phyloP scores from a whole-genome alignment of 2,797 vertebrate genomes.

The Simalia tracyae region DNA sequence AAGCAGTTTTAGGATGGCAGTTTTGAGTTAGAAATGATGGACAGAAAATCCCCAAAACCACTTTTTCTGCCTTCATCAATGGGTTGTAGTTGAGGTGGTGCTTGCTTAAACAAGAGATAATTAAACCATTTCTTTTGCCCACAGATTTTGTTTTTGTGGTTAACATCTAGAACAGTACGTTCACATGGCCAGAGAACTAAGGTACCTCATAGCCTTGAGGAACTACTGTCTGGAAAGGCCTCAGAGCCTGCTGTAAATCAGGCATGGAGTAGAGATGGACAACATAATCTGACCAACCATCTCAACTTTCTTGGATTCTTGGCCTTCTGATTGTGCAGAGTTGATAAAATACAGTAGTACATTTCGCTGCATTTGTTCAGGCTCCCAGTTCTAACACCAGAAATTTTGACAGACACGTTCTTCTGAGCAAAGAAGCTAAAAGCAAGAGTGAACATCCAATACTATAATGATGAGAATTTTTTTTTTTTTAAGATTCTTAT shows the following conservation, averaged over 20 bases:
- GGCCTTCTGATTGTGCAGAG: neutral
- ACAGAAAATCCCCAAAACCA: neutral
- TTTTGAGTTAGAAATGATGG: neutral
- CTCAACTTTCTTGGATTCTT: neutral
- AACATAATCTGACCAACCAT: too few relatives aligned
- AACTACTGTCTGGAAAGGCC: too few relatives aligned
- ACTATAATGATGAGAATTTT: neutral
- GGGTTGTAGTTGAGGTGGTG: neutral
- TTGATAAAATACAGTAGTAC: neutral
- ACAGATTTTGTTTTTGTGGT: neutral
- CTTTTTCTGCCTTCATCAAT: neutral
- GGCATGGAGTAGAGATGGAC: neutral
- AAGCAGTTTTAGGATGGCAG: neutral
- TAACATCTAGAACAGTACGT: neutral
- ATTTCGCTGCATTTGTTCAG: neutral
- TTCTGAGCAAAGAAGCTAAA: conserved; percentile 25
- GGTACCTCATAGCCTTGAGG: neutral
- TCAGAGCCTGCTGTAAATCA: neutral
- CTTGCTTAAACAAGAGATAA: neutral
- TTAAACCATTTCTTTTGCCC: neutral
- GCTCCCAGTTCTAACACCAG: neutral
- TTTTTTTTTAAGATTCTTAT: conserved; percentile 1
- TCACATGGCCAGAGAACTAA: neutral
- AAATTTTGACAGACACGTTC: neutral
- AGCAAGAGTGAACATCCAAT: neutral